phyloP scores from a whole-genome alignment of 2,797 vertebrate genomes.

The Phataginus tetradactyla region DNA sequence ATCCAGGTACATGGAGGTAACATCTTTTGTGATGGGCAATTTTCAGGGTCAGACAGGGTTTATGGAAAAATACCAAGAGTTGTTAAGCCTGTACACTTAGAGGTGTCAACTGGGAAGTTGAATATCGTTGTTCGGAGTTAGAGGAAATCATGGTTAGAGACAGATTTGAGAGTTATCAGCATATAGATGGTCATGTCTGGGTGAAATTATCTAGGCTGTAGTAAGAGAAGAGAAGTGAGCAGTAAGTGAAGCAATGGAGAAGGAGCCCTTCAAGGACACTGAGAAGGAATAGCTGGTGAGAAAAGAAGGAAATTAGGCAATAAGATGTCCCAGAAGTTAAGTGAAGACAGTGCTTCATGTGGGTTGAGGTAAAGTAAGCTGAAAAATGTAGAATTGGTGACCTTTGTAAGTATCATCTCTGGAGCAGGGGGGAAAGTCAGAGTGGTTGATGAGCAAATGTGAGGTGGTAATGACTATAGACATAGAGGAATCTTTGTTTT shows the following conservation, averaged over 20 bases:
- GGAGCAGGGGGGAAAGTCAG: neutral
- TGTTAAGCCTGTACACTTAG: neutral
- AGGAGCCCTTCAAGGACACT: neutral
- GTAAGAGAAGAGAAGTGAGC: neutral
- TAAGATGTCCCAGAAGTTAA: neutral
- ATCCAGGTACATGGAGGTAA: neutral
- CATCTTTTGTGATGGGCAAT: neutral
- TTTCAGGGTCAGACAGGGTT: neutral
- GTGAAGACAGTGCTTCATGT: neutral
- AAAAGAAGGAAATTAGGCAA: neutral
- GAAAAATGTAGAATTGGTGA: neutral
- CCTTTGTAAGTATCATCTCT: neutral
- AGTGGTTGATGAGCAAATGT: neutral
- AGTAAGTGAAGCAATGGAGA: neutral
- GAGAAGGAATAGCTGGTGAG: neutral
- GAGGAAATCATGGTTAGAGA: neutral
- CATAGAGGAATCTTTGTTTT: neutral
- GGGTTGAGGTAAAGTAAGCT: neutral
- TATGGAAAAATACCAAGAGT: neutral
- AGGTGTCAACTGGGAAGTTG: neutral
- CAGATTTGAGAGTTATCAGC: neutral
- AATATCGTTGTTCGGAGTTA: neutral
- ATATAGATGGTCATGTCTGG: neutral
- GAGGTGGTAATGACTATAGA: neutral
- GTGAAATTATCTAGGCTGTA: neutral